These are phyloP conservation scores for Gyps fulvus DNA, from an alignment of 2,113 vertebrate genomes.

Conservation along the genomic window DNA sequence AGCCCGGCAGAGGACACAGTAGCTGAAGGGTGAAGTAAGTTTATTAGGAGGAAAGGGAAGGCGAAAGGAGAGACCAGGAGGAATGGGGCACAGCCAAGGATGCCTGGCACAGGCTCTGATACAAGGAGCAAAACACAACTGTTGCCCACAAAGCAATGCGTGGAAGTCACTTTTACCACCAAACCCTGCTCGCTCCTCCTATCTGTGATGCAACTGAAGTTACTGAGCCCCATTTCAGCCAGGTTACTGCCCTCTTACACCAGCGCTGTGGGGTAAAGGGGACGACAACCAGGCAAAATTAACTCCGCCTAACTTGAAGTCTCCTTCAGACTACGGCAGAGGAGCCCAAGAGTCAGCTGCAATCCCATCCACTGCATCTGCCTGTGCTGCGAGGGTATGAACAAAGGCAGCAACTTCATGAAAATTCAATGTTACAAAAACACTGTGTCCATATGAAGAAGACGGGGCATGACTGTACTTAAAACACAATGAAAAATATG, in stretches of 20 bases:
- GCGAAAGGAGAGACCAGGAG: not conserved
- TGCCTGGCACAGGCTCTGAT: not conserved
- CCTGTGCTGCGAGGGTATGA: not conserved
- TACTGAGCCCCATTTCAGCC: not conserved
- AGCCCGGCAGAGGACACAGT: not conserved
- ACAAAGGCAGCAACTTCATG: not conserved
- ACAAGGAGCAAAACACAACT: not conserved
- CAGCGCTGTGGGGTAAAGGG: not conserved
- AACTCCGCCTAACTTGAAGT: not conserved
- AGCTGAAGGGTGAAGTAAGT: not conserved
- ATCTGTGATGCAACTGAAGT: not conserved
- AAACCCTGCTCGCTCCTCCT: not conserved
- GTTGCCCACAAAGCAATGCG: not conserved
- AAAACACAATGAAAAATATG: not conserved
- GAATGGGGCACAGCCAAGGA: rapidly evolving
- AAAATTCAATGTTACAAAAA: not conserved
- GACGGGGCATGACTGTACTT: not conserved
- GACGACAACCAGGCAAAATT: not conserved
- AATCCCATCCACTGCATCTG: not conserved
- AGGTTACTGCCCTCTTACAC: not conserved
- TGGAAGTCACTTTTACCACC: not conserved
- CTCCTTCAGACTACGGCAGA: not conserved
- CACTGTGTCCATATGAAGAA: not conserved
- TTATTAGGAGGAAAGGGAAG: not conserved
- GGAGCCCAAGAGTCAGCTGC: not conserved